Evolutionary conservation across 2,113 vertebrate species (phyloP).

Genomic region (Cinclus mexicanus): DNA sequence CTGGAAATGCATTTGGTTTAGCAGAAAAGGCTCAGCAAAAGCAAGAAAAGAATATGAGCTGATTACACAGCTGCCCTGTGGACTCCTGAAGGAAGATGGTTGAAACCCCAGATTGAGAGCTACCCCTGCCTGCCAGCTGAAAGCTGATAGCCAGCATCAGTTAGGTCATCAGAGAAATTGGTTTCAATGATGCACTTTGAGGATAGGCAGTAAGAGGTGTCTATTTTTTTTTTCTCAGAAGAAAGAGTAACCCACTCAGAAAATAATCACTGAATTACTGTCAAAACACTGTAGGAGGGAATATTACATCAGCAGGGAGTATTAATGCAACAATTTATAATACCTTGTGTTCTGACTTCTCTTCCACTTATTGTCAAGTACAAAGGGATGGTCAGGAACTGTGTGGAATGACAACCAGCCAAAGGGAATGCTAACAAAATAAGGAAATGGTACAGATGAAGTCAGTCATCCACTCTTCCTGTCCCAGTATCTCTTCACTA

Average conservation of each 20-base stretch:
- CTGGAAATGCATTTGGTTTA: background rate
- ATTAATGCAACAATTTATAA: background rate
- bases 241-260: constrained; percentile 1
- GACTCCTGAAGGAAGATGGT: background rate
- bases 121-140: background rate
- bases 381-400: constrained; percentile 3
- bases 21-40: background rate
- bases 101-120: background rate
- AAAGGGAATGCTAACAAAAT: background rate
- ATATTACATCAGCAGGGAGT: constrained; percentile 1
- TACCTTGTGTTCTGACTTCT: background rate
- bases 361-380: constrained; percentile 17
- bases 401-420: background rate
- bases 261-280: constrained; percentile 29
- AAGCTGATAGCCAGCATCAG: background rate
- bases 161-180: background rate
- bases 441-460: background rate
- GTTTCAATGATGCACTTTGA: background rate
- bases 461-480: background rate
- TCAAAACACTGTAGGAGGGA: constrained; percentile 39
- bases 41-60: background rate
- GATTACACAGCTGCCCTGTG: fast-evolving
- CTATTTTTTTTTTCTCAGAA: background rate
- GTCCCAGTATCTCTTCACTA: background rate
- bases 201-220: background rate